Base-by-base conservation (phyloP, 2,888 invertebrate species). In the Melitaea athalia region DNA sequence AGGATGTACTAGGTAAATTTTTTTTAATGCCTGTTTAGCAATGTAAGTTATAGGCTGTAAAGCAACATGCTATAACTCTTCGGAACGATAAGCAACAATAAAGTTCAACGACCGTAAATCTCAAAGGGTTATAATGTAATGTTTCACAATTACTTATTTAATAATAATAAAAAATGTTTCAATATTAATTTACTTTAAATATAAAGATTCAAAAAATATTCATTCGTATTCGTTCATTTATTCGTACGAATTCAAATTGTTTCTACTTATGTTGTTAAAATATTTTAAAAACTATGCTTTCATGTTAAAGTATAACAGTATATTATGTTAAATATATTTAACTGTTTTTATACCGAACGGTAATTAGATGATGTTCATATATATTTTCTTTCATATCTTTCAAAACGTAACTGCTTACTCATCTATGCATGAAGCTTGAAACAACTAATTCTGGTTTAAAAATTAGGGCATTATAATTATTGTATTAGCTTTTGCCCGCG, bases 381-480 rank as follows among this genome's bases (percentile, higher is more conserved):
- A 8, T 3, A 12, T 31, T 31, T 53, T 24, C 33, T 31, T 12
- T 6, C 6, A 55, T 33, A 31, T 53, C 5, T 17, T 0, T 53
- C 31, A 55, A 33, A 55, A 55, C 31, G n/a, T 8, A 49, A 49
- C 47, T 49, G 14, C 47, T 49, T 3, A 53, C 31, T 55, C 31
- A 53, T 53, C 14, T 6, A 53, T 14, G 31, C 53, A 31, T 53
- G 53, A 53, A 53, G 53, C 31, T 53, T 53, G 53, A 49, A 49
- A n/a, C 24, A 24, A 17, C 31, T 53, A 31, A 17, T 52, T 5
- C 24, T 17, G 17, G 5, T 11, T 14, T 52, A 8, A 52, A 6
- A 52, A 52, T 52, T 12, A 14, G 52, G 0, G 12, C 11, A 17
- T 52, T 52, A n/a, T 12, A 31, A n/a, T n/a, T 24, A 17, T 52